A percentile compares a stretch with the other conserved stretches of the same genome.
Conservation (phyloP, 2,888 invertebrate species). For the Nesidiocoris tenuis region DNA sequence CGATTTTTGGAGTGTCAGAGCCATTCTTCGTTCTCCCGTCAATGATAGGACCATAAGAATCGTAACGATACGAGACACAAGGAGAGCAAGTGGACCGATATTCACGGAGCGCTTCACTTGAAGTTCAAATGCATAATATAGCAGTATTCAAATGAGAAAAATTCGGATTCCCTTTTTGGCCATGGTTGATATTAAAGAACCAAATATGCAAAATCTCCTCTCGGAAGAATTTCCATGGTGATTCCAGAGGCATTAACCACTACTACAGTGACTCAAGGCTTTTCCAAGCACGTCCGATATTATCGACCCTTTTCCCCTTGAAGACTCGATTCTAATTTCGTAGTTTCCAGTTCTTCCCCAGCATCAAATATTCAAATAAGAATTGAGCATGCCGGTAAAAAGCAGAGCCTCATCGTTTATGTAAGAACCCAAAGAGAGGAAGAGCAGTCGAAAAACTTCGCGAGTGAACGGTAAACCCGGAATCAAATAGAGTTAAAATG, state of each 20-base stretch:
- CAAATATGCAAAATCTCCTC: not conserved
- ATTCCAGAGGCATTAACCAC: conserved; percentile 5
- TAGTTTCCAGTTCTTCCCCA: not conserved
- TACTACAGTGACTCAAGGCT: not conserved
- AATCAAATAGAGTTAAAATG: too few relatives aligned
- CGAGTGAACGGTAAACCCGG: too few relatives aligned
- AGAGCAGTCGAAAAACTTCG: too few relatives aligned
- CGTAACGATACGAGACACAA: too few relatives aligned
- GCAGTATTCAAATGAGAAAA: not conserved
- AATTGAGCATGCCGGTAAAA: conserved; percentile 1
- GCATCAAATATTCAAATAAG: conserved; percentile 22
- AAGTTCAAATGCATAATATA: too few relatives aligned
- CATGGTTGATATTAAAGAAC: not conserved
- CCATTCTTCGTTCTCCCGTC: too few relatives aligned
- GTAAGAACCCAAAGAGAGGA: conserved; percentile 4
- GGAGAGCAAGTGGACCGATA: too few relatives aligned
- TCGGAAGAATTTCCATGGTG: not conserved
- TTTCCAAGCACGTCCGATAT: not conserved
- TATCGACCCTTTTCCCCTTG: not conserved
- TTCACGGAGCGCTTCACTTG: too few relatives aligned
- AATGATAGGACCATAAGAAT: too few relatives aligned
- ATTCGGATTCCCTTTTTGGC: too few relatives aligned
- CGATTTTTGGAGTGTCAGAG: too few relatives aligned
- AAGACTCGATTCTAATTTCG: conserved; percentile 3
- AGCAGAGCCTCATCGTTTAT: not conserved